Evolutionary conservation across 2,113 vertebrate species (phyloP).

Genomic region (Labeo rohita): DNA sequence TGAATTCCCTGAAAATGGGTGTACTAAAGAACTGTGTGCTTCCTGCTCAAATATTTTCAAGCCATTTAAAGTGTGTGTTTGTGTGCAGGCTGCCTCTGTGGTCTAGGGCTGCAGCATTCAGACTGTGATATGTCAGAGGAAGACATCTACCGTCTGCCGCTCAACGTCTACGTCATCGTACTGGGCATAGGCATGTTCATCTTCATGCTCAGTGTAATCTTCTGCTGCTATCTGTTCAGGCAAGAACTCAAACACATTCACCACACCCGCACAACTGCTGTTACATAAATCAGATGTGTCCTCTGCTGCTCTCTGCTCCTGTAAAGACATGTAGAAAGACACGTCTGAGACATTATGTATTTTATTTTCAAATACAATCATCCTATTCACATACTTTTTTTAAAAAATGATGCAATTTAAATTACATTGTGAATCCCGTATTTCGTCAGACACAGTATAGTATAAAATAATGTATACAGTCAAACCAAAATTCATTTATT

Average conservation of each 20-base stretch:
- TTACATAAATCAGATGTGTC: neutral
- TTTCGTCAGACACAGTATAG: neutral
- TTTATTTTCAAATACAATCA: neutral
- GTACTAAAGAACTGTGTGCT: neutral
- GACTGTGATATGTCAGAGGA: conserved; percentile 79
- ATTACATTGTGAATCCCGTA: neutral
- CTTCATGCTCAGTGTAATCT: conserved; percentile 83
- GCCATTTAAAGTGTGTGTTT: conserved; percentile 33
- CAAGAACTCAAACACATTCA: conserved; percentile 51
- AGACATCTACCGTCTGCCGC: conserved; percentile 78
- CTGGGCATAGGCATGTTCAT: conserved; percentile 83
- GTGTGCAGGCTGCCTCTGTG: conserved; percentile 75
- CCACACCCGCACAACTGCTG: conserved; percentile 6
- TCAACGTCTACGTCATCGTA: conserved; percentile 82
- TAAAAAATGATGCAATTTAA: neutral
- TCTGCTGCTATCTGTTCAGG: conserved; percentile 86
- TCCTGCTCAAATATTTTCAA: neutral
- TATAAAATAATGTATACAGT: neutral
- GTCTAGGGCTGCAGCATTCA: conserved; percentile 74
- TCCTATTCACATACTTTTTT: too few relatives aligned
- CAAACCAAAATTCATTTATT: too few relatives aligned
- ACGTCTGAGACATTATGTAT: neutral
- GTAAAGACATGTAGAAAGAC: conserved; percentile 1
- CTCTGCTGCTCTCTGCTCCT: neutral
- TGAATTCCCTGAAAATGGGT: conserved; percentile 37